Conservation (phyloP, 2,888 invertebrate genomes). For the Rosalia funebris region DNA sequence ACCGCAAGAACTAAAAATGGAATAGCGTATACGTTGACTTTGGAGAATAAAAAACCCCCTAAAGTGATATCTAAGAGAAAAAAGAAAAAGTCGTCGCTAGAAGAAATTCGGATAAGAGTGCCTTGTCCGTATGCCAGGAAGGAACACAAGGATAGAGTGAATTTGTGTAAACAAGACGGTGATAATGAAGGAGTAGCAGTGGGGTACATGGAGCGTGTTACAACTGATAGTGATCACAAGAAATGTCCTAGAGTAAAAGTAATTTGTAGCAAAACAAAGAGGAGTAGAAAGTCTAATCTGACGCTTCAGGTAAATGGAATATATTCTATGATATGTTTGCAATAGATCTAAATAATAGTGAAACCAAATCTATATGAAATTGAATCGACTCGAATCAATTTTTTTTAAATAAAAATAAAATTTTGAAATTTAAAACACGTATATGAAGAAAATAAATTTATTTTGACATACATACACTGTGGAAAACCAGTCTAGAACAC, state of each 20-base stretch:
- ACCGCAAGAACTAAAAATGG: constrained; percentile 56
- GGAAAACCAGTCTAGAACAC: too few relatives aligned
- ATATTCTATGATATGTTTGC: too few relatives aligned
- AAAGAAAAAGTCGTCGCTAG: constrained; percentile 39
- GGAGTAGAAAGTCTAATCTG: neutral
- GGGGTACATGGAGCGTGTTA: neutral
- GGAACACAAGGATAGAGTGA: constrained; percentile 41
- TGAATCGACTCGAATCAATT: too few relatives aligned
- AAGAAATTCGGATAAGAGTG: constrained; percentile 53
- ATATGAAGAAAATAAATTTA: too few relatives aligned
- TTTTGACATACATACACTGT: too few relatives aligned
- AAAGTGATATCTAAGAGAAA: constrained; percentile 32
- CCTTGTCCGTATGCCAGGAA: constrained; percentile 42
- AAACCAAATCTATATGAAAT: too few relatives aligned
- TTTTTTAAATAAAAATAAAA: too few relatives aligned
- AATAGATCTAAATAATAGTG: too few relatives aligned
- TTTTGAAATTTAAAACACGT: too few relatives aligned
- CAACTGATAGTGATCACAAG: neutral
- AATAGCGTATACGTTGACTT: constrained; percentile 64
- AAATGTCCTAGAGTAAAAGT: constrained; percentile 20
- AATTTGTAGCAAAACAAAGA: neutral
- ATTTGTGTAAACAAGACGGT: constrained; percentile 33
- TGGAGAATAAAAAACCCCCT: constrained; percentile 48
- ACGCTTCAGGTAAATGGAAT: constrained; percentile 50
- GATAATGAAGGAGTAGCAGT: neutral